Evolutionary conservation across 2,113 vertebrate species (phyloP).

Genomic region (Dicaeum eximium): DNA sequence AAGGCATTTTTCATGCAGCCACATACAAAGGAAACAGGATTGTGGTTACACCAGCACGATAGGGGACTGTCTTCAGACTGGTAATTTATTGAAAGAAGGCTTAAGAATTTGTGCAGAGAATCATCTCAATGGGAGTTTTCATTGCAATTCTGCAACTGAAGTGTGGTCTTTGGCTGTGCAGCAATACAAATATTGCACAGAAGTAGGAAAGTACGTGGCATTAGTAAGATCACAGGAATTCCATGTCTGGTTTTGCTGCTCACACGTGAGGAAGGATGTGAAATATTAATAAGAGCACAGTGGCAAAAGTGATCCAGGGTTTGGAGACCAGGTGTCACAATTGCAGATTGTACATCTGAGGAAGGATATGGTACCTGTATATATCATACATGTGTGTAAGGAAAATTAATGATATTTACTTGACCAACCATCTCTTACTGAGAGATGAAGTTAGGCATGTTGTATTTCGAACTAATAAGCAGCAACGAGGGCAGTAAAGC

Average conservation of each 20-base stretch:
- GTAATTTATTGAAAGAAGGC: not conserved
- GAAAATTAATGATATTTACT: not conserved
- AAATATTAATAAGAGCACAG: not conserved
- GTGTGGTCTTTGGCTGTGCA: slow-evolving; percentile 29
- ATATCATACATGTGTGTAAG: fast-evolving
- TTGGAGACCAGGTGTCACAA: not conserved
- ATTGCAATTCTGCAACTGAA: not conserved
- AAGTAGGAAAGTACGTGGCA: not conserved
- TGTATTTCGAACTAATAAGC: not conserved
- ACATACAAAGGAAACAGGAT: not conserved
- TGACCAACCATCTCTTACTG: not conserved
- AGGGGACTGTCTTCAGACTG: not conserved
- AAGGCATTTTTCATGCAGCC: not conserved
- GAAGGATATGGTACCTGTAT: not conserved
- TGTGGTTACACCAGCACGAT: not conserved
- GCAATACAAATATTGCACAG: slow-evolving; percentile 22
- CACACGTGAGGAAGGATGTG: not conserved
- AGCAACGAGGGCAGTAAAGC: not conserved
- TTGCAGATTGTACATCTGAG: not conserved
- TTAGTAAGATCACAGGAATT: slow-evolving; percentile 4
- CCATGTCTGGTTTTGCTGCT: not conserved
- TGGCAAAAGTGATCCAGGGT: not conserved
- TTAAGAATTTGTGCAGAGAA: not conserved
- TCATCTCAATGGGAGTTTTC: not conserved
- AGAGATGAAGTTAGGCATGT: not conserved